Evolutionary conservation across 1,140 invertebrate genomes (phyloP), one percentile per base, ranked within the genome.

Genomic region (Lordiphosa clarofinis): DNA sequence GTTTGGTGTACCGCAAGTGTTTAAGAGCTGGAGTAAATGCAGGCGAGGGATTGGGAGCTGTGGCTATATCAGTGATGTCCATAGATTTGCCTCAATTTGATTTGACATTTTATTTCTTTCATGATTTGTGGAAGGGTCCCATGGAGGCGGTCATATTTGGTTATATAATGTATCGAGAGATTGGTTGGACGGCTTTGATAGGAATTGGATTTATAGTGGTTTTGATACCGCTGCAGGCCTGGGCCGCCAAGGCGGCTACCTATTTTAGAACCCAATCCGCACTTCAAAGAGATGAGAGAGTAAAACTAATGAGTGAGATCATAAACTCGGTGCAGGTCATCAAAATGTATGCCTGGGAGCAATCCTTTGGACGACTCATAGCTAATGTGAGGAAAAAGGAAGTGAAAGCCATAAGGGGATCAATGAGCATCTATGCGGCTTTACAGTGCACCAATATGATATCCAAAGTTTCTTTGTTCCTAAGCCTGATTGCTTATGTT

Each of bases 271-370:
- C 93, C 4, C 90, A 91, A 62, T 95, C 94, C 1, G 94, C 94
- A 0, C 87, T 91, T 21, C 88, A 93, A 8, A 96, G 95, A 0
- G 96, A 97, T 86, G 92, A 94, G 71, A 90, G 96, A 12, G 94
- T 96, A 0, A 91, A 94, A 9, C 89, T 96, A 7, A 96, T 96
- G 91, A 96, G 94, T 71, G 95, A 96, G 78, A 94, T 97, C 35
- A 92, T 97, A 4, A 91, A 89, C 1, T 93, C 93, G 4, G 92
- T 92, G 10, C 91, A 92, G 78, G 92, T 95, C 11, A 95, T 96
- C 57, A 96, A 96, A 90, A 95, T 96, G 94, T 94, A 94, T 82
- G 92, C 93, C 0, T 95, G 94, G 94, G 94, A 95, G 78, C 92
- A 92, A 63, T 92, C 92, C 0, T 94, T 94, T 65, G 91, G 92